phyloP scores from a whole-genome alignment of 2,888 invertebrate genomes.

The Matsumyia berberina region DNA sequence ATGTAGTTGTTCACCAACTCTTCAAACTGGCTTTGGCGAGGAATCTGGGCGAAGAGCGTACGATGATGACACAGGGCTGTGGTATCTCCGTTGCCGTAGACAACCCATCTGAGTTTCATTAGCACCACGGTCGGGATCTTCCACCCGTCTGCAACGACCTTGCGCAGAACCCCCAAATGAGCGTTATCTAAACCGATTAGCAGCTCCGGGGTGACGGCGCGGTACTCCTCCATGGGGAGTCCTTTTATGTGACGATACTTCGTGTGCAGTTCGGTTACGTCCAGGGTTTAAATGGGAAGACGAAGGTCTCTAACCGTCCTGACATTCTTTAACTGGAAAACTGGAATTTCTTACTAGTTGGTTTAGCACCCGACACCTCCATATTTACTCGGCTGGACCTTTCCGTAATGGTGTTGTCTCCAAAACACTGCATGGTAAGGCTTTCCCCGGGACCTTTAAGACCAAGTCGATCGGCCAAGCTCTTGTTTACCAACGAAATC shows the following conservation, averaged over 20 bases:
- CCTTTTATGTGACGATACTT: slow-evolving; percentile 25
- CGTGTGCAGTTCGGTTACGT: slow-evolving; percentile 4
- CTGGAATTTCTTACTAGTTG: slow-evolving; percentile 28
- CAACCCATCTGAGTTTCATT: slow-evolving; percentile 42
- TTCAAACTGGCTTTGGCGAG: not conserved
- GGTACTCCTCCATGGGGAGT: slow-evolving; percentile 28
- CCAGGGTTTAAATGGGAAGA: slow-evolving; percentile 38
- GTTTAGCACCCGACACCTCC: slow-evolving; percentile 47
- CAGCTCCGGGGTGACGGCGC: slow-evolving; percentile 22
- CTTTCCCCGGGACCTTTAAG: slow-evolving; percentile 41
- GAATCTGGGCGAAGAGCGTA: not conserved
- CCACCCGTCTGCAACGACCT: slow-evolving; percentile 17
- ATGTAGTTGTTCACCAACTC: not conserved
- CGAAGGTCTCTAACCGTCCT: slow-evolving; percentile 41
- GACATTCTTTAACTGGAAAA: slow-evolving; percentile 57
- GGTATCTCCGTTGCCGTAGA: slow-evolving; percentile 18
- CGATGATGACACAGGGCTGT: no score
- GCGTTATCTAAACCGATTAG: slow-evolving; percentile 44
- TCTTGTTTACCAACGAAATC: slow-evolving; percentile 43
- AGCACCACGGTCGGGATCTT: slow-evolving; percentile 28
- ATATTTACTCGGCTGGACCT: slow-evolving; percentile 43
- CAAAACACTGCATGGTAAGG: slow-evolving; percentile 67
- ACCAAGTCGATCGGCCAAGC: slow-evolving; percentile 39
- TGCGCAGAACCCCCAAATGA: slow-evolving; percentile 33
- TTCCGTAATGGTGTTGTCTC: slow-evolving; percentile 51